Percentiles rank a stretch among this genome's conserved stretches.
Evolutionary conservation across 2,797 vertebrate genomes (phyloP).

Genomic region (Simalia tracyae): DNA sequence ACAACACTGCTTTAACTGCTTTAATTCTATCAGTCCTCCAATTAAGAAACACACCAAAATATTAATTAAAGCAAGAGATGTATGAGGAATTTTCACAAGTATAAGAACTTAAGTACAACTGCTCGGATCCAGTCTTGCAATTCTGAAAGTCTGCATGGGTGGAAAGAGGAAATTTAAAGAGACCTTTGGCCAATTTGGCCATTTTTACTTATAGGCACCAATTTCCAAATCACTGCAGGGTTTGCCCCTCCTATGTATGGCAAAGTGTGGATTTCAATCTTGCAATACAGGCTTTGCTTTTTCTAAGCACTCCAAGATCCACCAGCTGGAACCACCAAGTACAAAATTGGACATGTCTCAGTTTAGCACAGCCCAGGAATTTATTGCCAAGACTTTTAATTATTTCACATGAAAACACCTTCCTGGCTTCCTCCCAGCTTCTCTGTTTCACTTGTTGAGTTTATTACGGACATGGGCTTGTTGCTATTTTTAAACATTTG

Average conservation of each 20-base stretch:
- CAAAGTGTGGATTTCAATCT: not conserved
- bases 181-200: not conserved
- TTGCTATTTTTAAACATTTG: not conserved
- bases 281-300: not conserved
- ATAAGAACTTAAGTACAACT: not conserved
- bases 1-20: not conserved
- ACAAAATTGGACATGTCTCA: not conserved
- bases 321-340: not conserved
- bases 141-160: not conserved
- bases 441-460: not conserved
- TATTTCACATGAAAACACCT: not conserved
- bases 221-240: not conserved
- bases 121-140: not conserved
- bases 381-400: not conserved
- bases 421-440: not conserved
- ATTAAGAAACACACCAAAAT: not conserved
- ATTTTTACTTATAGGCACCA: not conserved
- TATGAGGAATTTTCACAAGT: not conserved
- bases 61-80: not conserved
- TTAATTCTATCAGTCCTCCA: constrained; percentile 8
- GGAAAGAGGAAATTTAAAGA: not conserved
- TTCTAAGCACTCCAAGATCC: not conserved
- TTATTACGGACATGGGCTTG: not conserved
- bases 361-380: not conserved
- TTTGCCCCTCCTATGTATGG: not conserved